Evolutionary conservation across 2,113 vertebrate genomes (phyloP), one percentile per base, ranked within the genome.

Genomic region (Bos javanicus): DNA sequence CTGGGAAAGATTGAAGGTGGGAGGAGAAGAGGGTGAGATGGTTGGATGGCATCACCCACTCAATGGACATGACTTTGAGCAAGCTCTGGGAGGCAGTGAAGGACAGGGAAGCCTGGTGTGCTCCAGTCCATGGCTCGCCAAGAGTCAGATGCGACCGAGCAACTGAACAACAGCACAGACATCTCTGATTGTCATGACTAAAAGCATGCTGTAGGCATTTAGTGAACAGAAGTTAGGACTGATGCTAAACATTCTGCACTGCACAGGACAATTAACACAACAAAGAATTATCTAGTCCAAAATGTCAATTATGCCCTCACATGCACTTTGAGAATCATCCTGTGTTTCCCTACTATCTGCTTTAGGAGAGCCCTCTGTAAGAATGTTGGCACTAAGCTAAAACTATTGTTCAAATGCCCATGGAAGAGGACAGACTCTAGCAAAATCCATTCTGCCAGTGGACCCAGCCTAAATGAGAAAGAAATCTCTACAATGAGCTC

Each of bases 401-500:
- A 50, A 43, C 25, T 30, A 52, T 76, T 71, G 8, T 94, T 80
- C 36, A 83, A 59, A 93, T 59, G 7, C 23, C 52, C 52, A 48
- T 23, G 84, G 23, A 52, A 93, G 36, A 95, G 25, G 54, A 74
- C 50, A 96, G 54, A 82, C 33, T 85, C 9, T 39, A 57, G 28
- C 23, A 96, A 94, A 93, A 88, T 87, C 30, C 76, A 82, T 97
- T 95, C 54, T 92, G 67, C 33, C 78, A 57, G 3, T 48, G 30
- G n/a, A 86, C n/a, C 74, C 64, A 91, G 54, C 4, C 26, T 82
- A 60, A 60, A 36, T 89, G 94, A 89, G 25, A 57, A 92, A 67
- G 30, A 52, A 80, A 21, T 2, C 6, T 57, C 74, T 4, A 13
- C 76, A 36, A 10, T 74, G 64, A 43, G 11, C 12, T 14, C 78